These are phyloP conservation scores for Thalassoma bifasciatum DNA, from an alignment of 2,113 vertebrate species.

Conservation along the genomic window DNA sequence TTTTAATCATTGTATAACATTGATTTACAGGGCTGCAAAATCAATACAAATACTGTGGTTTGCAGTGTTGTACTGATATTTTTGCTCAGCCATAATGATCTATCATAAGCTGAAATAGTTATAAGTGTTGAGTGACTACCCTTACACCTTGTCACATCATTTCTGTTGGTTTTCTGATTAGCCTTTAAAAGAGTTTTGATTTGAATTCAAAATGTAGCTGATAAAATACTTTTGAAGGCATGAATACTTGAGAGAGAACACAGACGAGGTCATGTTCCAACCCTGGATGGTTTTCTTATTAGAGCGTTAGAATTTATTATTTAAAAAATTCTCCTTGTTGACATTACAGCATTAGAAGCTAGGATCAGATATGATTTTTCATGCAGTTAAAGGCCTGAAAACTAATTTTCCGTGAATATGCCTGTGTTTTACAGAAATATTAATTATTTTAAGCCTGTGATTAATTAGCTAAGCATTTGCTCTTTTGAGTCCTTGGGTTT, in stretches of 20 bases:
- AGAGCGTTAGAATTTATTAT: neutral
- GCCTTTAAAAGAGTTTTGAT: neutral
- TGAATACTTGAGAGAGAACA: neutral
- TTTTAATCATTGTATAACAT: too few species aligned
- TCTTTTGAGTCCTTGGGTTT: neutral
- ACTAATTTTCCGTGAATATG: neutral
- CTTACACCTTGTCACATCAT: slow-evolving; percentile 1
- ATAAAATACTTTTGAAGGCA: neutral
- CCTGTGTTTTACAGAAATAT: too few species aligned
- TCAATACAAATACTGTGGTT: too few species aligned
- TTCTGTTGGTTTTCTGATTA: neutral
- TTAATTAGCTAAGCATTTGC: neutral
- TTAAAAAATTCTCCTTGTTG: neutral
- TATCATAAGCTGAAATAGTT: neutral
- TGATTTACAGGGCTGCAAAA: too few species aligned
- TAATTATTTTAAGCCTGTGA: neutral
- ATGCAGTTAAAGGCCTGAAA: neutral
- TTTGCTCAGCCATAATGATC: too few species aligned
- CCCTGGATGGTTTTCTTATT: neutral
- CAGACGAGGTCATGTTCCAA: neutral
- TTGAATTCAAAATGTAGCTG: neutral
- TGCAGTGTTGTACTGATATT: too few species aligned
- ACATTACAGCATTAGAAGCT: too few species aligned
- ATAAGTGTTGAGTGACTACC: neutral
- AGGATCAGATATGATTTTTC: neutral